These are phyloP conservation scores for Bursaphelenchus okinawaensis DNA, from an alignment of 2,888 invertebrate species.

Conservation along the genomic window DNA sequence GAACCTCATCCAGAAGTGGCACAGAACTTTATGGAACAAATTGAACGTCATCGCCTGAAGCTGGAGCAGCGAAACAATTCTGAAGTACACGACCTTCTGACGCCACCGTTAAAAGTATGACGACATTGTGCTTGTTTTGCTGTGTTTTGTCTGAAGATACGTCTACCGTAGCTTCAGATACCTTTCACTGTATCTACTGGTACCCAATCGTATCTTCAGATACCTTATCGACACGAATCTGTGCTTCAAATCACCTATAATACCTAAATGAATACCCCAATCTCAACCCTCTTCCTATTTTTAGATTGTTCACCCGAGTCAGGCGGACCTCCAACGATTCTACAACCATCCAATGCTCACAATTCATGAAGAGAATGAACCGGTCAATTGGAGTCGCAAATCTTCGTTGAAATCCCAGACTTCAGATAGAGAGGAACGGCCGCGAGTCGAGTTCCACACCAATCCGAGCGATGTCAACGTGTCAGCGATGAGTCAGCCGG, in stretches of 20 bases:
- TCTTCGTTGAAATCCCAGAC: conserved; percentile 16
- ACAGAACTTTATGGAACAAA: conserved; percentile 18
- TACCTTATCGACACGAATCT: too few relatives aligned
- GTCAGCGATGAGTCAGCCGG: neutral
- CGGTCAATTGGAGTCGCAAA: conserved; percentile 13
- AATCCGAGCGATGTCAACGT: neutral
- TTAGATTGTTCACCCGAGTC: conserved; percentile 25
- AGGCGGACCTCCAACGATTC: conserved; percentile 29
- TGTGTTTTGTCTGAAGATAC: too few relatives aligned
- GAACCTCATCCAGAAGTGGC: conserved; percentile 14
- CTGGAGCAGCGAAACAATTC: neutral
- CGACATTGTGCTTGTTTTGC: too few relatives aligned
- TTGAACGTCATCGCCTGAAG: conserved; percentile 15
- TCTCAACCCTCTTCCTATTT: conserved; percentile 4
- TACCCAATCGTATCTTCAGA: too few relatives aligned
- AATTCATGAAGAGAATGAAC: conserved; percentile 25
- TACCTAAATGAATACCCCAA: neutral
- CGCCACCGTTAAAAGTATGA: conserved; percentile 44
- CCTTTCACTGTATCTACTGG: too few relatives aligned
- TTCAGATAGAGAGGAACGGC: neutral
- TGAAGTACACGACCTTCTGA: conserved; percentile 39
- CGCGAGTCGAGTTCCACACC: neutral
- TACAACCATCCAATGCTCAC: conserved; percentile 30
- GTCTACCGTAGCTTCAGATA: too few relatives aligned
- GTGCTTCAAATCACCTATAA: too few relatives aligned